These are phyloP conservation scores for Rhynchopsitta pachyrhyncha DNA, from an alignment of 2,113 vertebrate genomes.

Conservation along the genomic window DNA sequence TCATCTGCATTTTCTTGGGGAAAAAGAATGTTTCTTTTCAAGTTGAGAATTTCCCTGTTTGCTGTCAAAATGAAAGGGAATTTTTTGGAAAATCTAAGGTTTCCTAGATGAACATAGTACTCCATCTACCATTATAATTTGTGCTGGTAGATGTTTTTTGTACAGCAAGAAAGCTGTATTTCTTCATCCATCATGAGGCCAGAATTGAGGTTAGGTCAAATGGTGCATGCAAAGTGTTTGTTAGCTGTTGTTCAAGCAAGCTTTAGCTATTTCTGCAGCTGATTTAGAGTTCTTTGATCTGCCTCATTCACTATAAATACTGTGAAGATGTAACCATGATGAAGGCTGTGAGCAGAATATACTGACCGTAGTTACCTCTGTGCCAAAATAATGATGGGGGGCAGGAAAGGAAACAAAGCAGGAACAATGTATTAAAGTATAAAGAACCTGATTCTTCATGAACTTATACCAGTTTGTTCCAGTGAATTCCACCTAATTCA, in stretches of 20 bases:
- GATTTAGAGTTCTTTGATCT: slow-evolving; percentile 55
- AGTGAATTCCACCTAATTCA: background rate
- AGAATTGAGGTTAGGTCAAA: slow-evolving; percentile 57
- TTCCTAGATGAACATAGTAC: background rate
- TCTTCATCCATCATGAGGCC: slow-evolving; percentile 20
- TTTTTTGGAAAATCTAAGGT: background rate
- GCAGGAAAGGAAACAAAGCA: background rate
- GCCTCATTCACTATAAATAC: slow-evolving; percentile 48
- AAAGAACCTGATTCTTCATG: background rate
- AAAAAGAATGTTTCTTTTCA: background rate
- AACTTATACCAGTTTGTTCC: background rate
- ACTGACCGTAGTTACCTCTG: slow-evolving; percentile 25
- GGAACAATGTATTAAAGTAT: background rate
- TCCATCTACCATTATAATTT: background rate
- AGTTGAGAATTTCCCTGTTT: background rate
- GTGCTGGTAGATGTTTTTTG: background rate
- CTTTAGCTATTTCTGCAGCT: slow-evolving; percentile 36
- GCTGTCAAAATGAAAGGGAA: background rate
- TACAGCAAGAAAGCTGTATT: slow-evolving; percentile 27
- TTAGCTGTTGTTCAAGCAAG: slow-evolving; percentile 49
- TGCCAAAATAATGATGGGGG: slow-evolving; percentile 20
- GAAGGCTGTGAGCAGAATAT: slow-evolving; percentile 36
- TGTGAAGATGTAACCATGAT: slow-evolving; percentile 1
- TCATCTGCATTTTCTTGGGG: background rate
- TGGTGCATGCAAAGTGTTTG: slow-evolving; percentile 20